Evolutionary conservation across 2,797 vertebrate species (phyloP).

Genomic region (Tenualosa ilisha): DNA sequence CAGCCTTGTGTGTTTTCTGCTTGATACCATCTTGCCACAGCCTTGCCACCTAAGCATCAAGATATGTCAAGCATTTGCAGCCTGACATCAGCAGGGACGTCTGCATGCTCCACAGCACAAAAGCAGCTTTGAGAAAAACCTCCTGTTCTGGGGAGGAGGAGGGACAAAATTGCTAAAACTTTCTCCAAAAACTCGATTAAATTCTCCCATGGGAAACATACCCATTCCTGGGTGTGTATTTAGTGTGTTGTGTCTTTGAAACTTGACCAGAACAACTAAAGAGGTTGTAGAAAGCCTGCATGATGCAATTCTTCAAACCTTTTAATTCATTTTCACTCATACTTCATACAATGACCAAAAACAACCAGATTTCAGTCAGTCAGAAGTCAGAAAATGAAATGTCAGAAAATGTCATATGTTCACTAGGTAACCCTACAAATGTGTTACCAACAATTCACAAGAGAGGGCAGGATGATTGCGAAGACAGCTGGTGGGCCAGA

Average conservation of each 20-base stretch:
- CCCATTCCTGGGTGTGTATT: neutral
- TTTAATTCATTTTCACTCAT: neutral
- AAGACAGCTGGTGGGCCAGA: neutral
- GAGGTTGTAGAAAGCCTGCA: neutral
- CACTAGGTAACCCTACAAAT: neutral
- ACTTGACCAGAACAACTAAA: neutral
- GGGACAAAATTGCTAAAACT: neutral
- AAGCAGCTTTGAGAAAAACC: neutral
- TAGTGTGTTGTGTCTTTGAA: neutral
- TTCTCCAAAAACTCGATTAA: neutral
- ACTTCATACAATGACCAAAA: neutral
- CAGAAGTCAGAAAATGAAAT: neutral
- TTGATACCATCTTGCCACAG: neutral
- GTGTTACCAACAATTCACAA: neutral
- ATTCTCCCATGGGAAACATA: neutral
- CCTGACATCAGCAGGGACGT: neutral
- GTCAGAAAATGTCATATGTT: neutral
- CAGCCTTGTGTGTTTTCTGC: neutral
- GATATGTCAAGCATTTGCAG: neutral
- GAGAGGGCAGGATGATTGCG: neutral
- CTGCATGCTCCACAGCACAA: neutral
- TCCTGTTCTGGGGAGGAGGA: neutral
- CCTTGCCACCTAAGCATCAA: neutral
- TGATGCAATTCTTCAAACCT: neutral
- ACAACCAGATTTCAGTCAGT: neutral